A percentile compares a stretch with the other conserved stretches of the same genome.
These are phyloP conservation scores for Petrolisthes manimaculis DNA, from an alignment of 2,888 invertebrate species.

Conservation along the genomic window DNA sequence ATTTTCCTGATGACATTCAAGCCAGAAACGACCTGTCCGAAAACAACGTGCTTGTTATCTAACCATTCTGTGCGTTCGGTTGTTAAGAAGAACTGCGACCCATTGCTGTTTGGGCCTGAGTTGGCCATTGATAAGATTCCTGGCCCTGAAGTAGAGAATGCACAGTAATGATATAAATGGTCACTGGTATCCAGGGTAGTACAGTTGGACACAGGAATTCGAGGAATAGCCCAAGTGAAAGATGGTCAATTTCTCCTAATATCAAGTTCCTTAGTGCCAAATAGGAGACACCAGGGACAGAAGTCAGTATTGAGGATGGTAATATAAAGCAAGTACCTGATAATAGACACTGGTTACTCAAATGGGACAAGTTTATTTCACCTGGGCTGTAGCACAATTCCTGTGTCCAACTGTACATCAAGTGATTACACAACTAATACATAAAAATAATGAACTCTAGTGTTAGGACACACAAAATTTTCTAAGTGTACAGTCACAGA, in stretches of 20 bases:
- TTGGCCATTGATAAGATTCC: constrained; percentile 87
- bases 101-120: constrained; percentile 95
- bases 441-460: not conserved
- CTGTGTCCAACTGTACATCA: no score
- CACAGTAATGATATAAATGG: not conserved
- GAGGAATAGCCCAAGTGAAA: no score
- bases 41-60: constrained; percentile 97
- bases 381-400: no score
- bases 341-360: no score
- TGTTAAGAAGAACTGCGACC: constrained; percentile 97
- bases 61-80: constrained; percentile 84
- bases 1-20: constrained; percentile 92
- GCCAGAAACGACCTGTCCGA: constrained; percentile 95
- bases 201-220: no score
- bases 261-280: no score
- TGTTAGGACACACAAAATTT: not conserved
- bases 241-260: no score
- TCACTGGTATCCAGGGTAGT: not conserved
- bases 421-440: not conserved
- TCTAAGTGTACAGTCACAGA: not conserved
- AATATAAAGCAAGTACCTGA: no score
- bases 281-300: no score
- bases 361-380: no score
- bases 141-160: constrained; percentile 44
- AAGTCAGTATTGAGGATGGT: no score